phyloP scores from a whole-genome alignment of 2,113 vertebrate species.

The Petroica traversi region DNA sequence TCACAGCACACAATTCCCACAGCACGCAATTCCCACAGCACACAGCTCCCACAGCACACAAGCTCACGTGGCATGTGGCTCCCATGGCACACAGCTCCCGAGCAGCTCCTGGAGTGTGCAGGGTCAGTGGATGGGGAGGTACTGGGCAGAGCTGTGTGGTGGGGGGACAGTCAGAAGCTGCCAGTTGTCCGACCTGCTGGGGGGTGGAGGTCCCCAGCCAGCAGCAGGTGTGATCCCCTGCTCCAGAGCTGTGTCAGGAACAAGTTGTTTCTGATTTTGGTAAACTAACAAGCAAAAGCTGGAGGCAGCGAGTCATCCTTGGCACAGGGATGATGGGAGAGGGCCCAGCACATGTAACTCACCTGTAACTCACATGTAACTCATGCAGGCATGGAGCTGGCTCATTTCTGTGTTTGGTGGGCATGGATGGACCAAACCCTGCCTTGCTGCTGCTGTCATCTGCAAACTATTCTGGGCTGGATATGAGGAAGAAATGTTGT shows the following conservation, averaged over 20 bases:
- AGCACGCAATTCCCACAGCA: background rate
- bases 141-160: background rate
- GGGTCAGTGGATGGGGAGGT: rapidly evolving
- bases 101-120: rapidly evolving
- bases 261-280: background rate
- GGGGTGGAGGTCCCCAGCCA: too few relatives aligned
- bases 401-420: background rate
- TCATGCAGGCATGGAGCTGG: rapidly evolving
- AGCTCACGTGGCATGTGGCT: background rate
- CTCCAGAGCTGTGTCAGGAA: background rate
- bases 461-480: background rate
- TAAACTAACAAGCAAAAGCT: background rate
- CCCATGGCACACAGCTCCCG: background rate
- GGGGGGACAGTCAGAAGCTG: too few relatives aligned
- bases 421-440: background rate
- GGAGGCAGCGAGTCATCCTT: background rate
- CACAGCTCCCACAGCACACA: background rate
- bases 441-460: rapidly evolving
- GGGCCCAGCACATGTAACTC: background rate
- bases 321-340: rapidly evolving
- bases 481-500: background rate
- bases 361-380: rapidly evolving
- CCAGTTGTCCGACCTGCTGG: rapidly evolving
- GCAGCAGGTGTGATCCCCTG: rapidly evolving
- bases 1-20: rapidly evolving